These are phyloP conservation scores for Oedothorax gibbosus DNA, from an alignment of 1,140 invertebrate genomes.

Conservation along the genomic window DNA sequence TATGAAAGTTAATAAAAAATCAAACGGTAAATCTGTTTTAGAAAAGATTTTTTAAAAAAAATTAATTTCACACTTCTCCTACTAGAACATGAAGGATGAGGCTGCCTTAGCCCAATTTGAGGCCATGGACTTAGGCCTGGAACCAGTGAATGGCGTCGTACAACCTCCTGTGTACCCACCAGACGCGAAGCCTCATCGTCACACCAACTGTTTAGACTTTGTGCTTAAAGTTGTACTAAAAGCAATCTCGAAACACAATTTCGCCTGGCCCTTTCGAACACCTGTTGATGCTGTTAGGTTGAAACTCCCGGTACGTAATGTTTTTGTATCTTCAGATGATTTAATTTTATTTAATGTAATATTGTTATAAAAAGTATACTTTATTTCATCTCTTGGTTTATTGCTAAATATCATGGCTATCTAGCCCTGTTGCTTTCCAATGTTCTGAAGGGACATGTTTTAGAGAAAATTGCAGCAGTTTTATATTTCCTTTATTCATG, in stretches of 20 bases:
- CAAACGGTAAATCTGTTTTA: neutral
- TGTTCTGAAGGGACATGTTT: too few relatives aligned
- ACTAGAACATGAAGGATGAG: slow-evolving; percentile 43
- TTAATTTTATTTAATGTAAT: neutral
- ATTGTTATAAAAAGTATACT: neutral
- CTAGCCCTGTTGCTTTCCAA: too few relatives aligned
- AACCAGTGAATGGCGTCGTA: slow-evolving; percentile 54
- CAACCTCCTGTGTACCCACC: slow-evolving; percentile 53
- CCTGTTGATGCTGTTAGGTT: slow-evolving; percentile 96
- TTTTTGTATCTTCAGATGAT: neutral
- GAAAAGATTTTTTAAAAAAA: neutral
- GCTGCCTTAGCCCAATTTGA: slow-evolving; percentile 61
- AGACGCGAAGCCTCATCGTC: slow-evolving; percentile 75
- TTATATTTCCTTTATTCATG: too few relatives aligned
- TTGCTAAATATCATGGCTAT: neutral
- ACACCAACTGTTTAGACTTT: slow-evolving; percentile 95
- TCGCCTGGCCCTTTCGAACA: slow-evolving; percentile 97
- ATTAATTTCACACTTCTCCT: neutral
- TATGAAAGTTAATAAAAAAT: neutral
- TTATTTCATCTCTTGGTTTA: slow-evolving; percentile 2
- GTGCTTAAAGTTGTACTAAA: slow-evolving; percentile 91
- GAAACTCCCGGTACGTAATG: slow-evolving; percentile 80
- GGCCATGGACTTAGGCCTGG: slow-evolving; percentile 64
- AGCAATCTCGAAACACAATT: slow-evolving; percentile 96
- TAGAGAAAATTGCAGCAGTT: too few relatives aligned